Conservation (phyloP, 2,888 invertebrate genomes). For the Sinhomidia bicolor region DNA sequence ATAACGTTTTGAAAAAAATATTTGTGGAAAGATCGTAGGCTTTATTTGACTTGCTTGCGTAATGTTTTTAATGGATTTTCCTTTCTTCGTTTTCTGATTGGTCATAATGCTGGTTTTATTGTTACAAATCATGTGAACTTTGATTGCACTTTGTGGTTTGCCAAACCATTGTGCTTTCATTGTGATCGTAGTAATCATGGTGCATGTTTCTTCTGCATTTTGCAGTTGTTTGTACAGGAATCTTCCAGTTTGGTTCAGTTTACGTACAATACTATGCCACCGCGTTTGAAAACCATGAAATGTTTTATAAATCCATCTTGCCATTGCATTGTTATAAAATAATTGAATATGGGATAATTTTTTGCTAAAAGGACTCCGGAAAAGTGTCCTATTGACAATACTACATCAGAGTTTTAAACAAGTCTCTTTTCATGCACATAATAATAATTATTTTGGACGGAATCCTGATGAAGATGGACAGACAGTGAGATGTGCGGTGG, state of each 20-base stretch:
- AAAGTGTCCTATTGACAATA: no score
- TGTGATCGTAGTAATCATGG: no score
- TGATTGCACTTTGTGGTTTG: slow-evolving; percentile 31
- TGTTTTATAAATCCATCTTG: no score
- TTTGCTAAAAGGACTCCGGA: no score
- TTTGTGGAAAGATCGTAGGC: slow-evolving; percentile 54
- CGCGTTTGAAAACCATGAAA: neutral
- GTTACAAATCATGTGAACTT: slow-evolving; percentile 11
- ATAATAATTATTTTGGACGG: no score
- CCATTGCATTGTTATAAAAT: no score
- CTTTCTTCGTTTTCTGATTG: slow-evolving; percentile 42
- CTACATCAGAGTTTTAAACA: no score
- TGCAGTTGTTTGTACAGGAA: neutral
- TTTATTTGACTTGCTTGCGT: slow-evolving; percentile 59
- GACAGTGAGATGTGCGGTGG: neutral
- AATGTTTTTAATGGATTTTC: slow-evolving; percentile 49
- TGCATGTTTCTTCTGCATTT: neutral
- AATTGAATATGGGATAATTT: no score
- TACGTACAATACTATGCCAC: no score
- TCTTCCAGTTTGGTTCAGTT: slow-evolving; percentile 8
- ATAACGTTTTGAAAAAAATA: slow-evolving; percentile 34
- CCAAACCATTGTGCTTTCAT: neutral
- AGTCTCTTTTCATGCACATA: no score
- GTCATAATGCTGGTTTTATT: slow-evolving; percentile 33
- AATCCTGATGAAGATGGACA: neutral